phyloP scores from a whole-genome alignment of 2,113 vertebrate species.

The Campylomormyrus tamandua region DNA sequence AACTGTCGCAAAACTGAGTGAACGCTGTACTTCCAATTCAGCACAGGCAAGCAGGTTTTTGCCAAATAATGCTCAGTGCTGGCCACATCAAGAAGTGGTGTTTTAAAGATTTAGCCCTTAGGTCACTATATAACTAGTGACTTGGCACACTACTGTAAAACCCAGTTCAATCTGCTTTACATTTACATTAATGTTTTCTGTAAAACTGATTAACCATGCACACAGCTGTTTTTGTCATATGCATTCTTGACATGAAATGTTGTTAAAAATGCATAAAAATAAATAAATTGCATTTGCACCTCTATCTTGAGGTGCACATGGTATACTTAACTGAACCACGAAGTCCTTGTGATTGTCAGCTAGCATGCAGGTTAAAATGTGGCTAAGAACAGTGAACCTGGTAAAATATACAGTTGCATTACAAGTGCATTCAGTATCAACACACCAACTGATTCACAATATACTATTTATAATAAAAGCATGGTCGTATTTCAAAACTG shows the following conservation, averaged over 20 bases:
- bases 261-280: neutral
- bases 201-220: neutral
- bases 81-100: neutral
- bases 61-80: neutral
- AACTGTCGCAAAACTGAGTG: neutral
- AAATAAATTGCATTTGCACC: neutral
- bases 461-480: neutral
- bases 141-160: neutral
- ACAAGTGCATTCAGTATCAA: neutral
- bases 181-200: neutral
- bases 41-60: neutral
- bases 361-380: neutral
- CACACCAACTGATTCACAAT: neutral
- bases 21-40: neutral
- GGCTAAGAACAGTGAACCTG: neutral
- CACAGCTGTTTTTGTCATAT: neutral
- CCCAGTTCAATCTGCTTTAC: neutral
- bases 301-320: neutral
- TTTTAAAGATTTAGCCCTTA: neutral
- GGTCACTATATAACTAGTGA: neutral
- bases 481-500: neutral
- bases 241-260: neutral
- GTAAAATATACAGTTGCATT: neutral
- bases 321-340: neutral
- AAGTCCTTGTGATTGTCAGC: neutral